Base-by-base conservation (phyloP, 2,797 vertebrate species). In the Lateolabrax maculatus region DNA sequence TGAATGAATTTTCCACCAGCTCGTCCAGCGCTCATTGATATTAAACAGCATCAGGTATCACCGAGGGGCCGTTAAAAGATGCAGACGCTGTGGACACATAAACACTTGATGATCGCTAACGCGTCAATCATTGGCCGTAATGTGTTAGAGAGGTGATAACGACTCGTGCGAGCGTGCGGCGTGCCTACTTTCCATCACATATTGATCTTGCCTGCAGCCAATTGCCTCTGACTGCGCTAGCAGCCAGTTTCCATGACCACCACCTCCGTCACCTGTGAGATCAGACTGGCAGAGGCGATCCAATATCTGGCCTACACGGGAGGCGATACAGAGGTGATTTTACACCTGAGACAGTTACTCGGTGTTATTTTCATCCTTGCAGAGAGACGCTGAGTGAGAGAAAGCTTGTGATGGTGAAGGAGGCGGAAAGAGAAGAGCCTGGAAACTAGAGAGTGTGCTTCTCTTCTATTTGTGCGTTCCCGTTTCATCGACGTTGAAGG, bases 221-320 rank as follows among this genome's bases (percentile, higher is more conserved):
- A 82, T 58, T 77, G 86, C 90, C 90, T 80, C 87, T 31, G 74
- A 84, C 84, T 19, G 71, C 63, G 71, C 74, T 78, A 83, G 80
- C 88, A 77, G 80, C 88, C 88, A 64, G 93, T 93, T 93, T 90
- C 92, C 91, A 93, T 93, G 92, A 89, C 94, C 91, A 92, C 93
- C 86, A 61, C 85, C 89, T 80, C 71, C 75, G 72, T 90, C 86
- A 89, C 88, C 87, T 83, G 79, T 56, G 85, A 87, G 88, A 86
- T 88, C 90, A 79, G 84, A 77, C 77, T 5, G 74, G 51, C 75
- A 37, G 71, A 81, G 65, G 83, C 44, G 70, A 90, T 90, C 81
- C 81, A 86, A 85, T 90, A 83, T 83, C 83, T 75, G 83, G 72
- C 67, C 71, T 19, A 44, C 82, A 81, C 46, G 52, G 61, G 79